Conservation (phyloP, 2,113 vertebrate species). For the Tachycineta bicolor region DNA sequence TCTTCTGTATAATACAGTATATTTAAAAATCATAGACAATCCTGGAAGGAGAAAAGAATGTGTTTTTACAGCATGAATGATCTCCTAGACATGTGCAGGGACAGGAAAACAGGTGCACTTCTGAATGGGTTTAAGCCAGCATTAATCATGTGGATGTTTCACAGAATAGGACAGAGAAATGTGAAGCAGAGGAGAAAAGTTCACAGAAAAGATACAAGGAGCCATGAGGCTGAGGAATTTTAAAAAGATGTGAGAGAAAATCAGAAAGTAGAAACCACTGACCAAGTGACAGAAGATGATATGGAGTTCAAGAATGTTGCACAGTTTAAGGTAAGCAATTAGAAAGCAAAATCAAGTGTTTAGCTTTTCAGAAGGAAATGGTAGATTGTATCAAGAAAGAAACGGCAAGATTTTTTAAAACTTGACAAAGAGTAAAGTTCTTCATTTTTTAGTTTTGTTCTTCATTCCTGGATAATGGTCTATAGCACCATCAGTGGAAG, state of each 20-base stretch:
- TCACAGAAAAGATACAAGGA: not conserved
- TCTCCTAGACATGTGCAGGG: not conserved
- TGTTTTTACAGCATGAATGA: not conserved
- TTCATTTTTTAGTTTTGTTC: not conserved
- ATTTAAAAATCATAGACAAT: not conserved
- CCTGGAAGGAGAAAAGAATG: not conserved
- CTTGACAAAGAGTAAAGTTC: not conserved
- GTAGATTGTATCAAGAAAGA: not conserved
- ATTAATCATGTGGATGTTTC: constrained; percentile 39
- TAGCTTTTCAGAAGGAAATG: not conserved
- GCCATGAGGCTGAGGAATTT: not conserved
- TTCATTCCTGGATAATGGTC: not conserved
- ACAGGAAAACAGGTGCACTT: constrained; percentile 3
- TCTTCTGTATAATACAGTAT: not conserved
- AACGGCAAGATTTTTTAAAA: not conserved
- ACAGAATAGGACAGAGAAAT: constrained; percentile 2
- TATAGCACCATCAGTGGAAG: not conserved
- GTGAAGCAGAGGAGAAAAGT: constrained; percentile 9
- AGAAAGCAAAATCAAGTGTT: not conserved
- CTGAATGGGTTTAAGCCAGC: not conserved
- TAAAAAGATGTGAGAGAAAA: not conserved
- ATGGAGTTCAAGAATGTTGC: not conserved
- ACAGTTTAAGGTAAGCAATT: not conserved
- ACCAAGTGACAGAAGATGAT: not conserved
- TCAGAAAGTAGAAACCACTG: not conserved